Percentiles rank a stretch among this genome's conserved stretches.
Evolutionary conservation across 2,113 vertebrate species (phyloP).

Genomic region (Coregonus clupeaformis): DNA sequence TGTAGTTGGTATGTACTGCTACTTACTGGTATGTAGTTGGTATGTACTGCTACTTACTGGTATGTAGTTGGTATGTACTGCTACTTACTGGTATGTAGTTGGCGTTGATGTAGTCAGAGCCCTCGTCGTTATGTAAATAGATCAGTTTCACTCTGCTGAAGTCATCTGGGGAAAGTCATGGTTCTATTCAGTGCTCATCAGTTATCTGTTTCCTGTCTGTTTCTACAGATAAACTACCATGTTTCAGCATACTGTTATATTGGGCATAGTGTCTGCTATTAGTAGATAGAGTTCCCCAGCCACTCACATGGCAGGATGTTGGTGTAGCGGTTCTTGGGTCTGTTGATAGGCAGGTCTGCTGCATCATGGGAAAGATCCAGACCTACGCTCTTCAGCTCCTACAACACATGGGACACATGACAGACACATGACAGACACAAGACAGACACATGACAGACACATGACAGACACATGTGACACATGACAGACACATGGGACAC

Average conservation of each 20-base stretch:
- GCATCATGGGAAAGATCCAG: slow-evolving; percentile 92
- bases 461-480: not conserved
- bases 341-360: slow-evolving; percentile 90
- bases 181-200: no score
- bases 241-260: no score
- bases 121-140: slow-evolving; percentile 90
- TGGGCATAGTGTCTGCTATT: no score
- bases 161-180: slow-evolving; percentile 78
- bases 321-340: slow-evolving; percentile 96
- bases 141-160: slow-evolving; percentile 93
- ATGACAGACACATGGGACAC: not conserved
- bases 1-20: no score
- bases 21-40: no score
- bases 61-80: no score
- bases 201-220: no score
- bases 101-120: slow-evolving; percentile 94
- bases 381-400: slow-evolving; percentile 94
- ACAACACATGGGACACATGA: not conserved
- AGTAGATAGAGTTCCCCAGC: slow-evolving; percentile 9
- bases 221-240: no score
- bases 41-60: no score
- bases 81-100: slow-evolving; percentile 57
- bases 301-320: slow-evolving; percentile 95
- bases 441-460: not conserved
- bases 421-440: no score